These are phyloP conservation scores for Platysternon megacephalum DNA, from an alignment of 2,113 vertebrate species.

Conservation along the genomic window DNA sequence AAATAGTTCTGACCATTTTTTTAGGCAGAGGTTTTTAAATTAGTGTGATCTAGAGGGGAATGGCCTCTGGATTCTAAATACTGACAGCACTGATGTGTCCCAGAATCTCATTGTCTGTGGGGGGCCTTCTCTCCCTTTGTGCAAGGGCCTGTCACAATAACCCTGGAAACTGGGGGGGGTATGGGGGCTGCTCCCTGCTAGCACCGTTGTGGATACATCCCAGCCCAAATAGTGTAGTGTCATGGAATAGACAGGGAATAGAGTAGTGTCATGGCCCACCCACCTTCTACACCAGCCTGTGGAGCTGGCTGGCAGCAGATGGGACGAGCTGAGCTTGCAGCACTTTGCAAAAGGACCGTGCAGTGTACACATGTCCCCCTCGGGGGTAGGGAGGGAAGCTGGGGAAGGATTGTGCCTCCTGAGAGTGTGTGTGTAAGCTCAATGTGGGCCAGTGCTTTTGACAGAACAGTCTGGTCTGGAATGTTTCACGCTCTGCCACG, in stretches of 20 bases:
- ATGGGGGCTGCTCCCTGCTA: not conserved
- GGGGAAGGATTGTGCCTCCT: not conserved
- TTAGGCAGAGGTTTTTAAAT: not conserved
- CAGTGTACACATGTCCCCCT: not conserved
- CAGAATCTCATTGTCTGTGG: not conserved
- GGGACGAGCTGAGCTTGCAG: not conserved
- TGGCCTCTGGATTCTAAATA: not conserved
- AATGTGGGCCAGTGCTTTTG: not conserved
- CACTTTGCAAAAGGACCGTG: not conserved
- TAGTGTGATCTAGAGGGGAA: not conserved
- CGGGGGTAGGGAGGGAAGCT: too few relatives aligned
- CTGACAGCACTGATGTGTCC: not conserved
- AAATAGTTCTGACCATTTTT: not conserved
- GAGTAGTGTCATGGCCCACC: not conserved
- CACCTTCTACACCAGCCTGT: fast-evolving
- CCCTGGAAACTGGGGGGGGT: too few relatives aligned
- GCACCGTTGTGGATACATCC: fast-evolving
- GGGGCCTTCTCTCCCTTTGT: not conserved
- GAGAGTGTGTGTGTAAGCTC: not conserved
- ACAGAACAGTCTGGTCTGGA: fast-evolving
- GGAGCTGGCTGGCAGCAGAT: not conserved
- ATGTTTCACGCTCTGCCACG: not conserved
- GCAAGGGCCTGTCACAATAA: not conserved
- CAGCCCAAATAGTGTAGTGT: not conserved
- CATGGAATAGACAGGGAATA: not conserved